Conservation (phyloP, 2,888 invertebrate species). For the Margaritifera margaritifera region DNA sequence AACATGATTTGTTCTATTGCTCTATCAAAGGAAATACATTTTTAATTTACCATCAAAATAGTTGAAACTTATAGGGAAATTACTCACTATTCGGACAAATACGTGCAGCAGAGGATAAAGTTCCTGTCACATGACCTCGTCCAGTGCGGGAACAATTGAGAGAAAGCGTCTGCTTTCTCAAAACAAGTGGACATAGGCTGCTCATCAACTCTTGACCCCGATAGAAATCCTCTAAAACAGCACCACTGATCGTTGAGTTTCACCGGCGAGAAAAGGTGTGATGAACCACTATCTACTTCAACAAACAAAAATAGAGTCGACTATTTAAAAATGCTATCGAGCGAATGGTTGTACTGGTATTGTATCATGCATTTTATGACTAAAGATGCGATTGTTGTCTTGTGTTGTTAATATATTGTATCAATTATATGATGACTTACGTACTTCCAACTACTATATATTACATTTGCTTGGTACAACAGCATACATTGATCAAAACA, state of each 20-base stretch:
- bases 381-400: no score
- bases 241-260: conserved; percentile 15
- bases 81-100: conserved; percentile 27
- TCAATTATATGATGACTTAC: no score
- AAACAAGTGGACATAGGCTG: conserved; percentile 24
- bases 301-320: conserved; percentile 5
- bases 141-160: conserved; percentile 15
- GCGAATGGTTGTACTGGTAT: not conserved
- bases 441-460: no score
- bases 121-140: conserved; percentile 20
- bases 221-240: conserved; percentile 26
- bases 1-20: no score
- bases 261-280: not conserved
- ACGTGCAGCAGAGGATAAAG: conserved; percentile 33
- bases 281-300: not conserved
- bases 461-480: no score
- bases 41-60: no score
- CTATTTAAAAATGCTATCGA: conserved; percentile 1
- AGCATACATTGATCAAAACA: no score
- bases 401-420: no score
- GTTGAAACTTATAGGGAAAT: not conserved
- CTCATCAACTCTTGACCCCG: conserved; percentile 13
- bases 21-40: no score
- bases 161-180: conserved; percentile 19
- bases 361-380: no score